A percentile compares a stretch with the other conserved stretches of the same genome.
These are phyloP conservation scores for Catocala sponsa DNA, from an alignment of 2,888 invertebrate species.

Conservation along the genomic window DNA sequence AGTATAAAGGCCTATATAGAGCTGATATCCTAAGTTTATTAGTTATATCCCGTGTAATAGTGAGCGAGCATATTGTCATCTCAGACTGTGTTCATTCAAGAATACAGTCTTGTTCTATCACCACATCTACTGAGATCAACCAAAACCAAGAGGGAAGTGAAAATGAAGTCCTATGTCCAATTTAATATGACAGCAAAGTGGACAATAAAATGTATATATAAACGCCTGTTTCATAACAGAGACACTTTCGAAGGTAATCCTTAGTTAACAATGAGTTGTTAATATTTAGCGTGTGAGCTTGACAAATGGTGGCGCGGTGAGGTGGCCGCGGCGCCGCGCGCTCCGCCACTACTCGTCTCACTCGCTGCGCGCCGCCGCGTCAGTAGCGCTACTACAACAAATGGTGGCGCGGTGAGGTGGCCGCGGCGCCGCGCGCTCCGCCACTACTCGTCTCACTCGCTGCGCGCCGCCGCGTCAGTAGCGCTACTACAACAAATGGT, in stretches of 20 bases:
- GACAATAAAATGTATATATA: not conserved
- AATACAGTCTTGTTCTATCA: too few species aligned
- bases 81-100: too few species aligned
- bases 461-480: too few species aligned
- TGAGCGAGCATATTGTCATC: too few species aligned
- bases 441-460: not conserved
- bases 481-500: constrained; percentile 1
- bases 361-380: not conserved
- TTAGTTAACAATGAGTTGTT: not conserved
- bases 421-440: not conserved
- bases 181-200: too few species aligned
- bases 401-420: not conserved
- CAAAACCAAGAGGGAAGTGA: too few species aligned
- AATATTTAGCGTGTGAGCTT: not conserved
- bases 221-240: not conserved
- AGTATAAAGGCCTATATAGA: too few species aligned
- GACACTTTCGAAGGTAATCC: not conserved
- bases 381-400: not conserved
- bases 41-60: too few species aligned
- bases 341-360: not conserved
- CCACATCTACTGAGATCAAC: too few species aligned
- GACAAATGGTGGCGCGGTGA: constrained; percentile 1
- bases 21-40: too few species aligned
- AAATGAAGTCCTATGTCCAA: too few species aligned
- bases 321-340: not conserved